A percentile compares a stretch with the other conserved stretches of the same genome.
Conservation (phyloP, 2,113 vertebrate species). For the Peromyscus leucopus region DNA sequence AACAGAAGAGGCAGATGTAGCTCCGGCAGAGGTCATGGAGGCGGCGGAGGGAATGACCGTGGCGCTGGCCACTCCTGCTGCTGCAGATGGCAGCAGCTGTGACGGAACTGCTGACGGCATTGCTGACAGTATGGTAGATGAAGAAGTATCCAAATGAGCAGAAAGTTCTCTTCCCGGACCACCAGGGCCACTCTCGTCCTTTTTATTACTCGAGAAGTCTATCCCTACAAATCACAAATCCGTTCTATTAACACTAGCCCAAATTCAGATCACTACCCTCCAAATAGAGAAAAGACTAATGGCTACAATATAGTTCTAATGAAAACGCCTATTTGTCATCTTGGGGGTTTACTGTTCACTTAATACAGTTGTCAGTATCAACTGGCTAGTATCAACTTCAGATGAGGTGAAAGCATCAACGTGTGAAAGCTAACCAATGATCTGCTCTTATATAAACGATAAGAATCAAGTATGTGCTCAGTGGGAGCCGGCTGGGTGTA, state of each 20-base stretch:
- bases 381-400: not conserved
- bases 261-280: not conserved
- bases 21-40: not conserved
- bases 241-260: conserved; percentile 20
- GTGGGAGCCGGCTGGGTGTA: not conserved
- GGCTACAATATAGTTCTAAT: conserved; percentile 32
- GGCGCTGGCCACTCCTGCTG: conserved; percentile 77
- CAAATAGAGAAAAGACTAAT: not conserved
- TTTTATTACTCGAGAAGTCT: conserved; percentile 86
- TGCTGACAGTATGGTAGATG: not conserved
- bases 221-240: conserved; percentile 52
- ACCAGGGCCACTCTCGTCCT: conserved; percentile 86
- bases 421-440: not conserved
- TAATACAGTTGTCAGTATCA: not conserved
- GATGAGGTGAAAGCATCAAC: not conserved
- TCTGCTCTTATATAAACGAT: not conserved
- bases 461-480: conserved; percentile 14
- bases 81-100: conserved; percentile 17
- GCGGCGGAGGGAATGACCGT: not conserved
- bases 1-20: not conserved
- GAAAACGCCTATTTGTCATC: conserved; percentile 5
- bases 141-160: conserved; percentile 84
- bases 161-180: conserved; percentile 84
- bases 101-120: conserved; percentile 50
- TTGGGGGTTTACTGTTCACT: not conserved